phyloP scores from a whole-genome alignment of 2,888 invertebrate genomes.

The Orthonychiurus folsomi region DNA sequence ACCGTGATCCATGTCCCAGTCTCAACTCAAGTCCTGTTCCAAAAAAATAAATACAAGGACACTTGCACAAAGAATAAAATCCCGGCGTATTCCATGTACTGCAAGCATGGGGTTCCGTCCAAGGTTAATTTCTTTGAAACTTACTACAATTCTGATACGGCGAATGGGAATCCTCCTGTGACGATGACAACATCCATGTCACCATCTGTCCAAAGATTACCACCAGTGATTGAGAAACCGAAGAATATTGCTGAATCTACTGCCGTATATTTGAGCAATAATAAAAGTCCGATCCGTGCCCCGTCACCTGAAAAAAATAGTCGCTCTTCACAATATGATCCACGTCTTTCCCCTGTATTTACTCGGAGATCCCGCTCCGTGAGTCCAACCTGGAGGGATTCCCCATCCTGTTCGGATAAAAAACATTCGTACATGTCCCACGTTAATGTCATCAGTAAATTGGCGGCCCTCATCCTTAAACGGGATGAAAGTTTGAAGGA shows the following conservation, averaged over 20 bases:
- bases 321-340: background rate
- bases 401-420: background rate
- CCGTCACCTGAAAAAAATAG: background rate
- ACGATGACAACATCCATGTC: background rate
- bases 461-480: slow-evolving; percentile 55
- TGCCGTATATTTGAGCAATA: background rate
- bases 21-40: slow-evolving; percentile 32
- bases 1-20: slow-evolving; percentile 53
- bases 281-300: background rate
- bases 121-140: slow-evolving; percentile 75
- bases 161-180: background rate
- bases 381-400: slow-evolving; percentile 17
- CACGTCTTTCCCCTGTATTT: background rate
- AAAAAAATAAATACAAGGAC: slow-evolving; percentile 27
- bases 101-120: slow-evolving; percentile 55
- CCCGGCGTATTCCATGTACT: slow-evolving; percentile 46
- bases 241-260: background rate
- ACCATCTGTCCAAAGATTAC: background rate
- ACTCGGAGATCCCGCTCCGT: slow-evolving; percentile 4
- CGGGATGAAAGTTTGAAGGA: slow-evolving; percentile 33
- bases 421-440: slow-evolving; percentile 53
- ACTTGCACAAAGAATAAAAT: slow-evolving; percentile 23
- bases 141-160: slow-evolving; percentile 27
- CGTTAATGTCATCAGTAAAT: slow-evolving; percentile 80
- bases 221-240: background rate